Conservation (phyloP, 1,140 invertebrate genomes). For the Brachionus plicatilis region DNA sequence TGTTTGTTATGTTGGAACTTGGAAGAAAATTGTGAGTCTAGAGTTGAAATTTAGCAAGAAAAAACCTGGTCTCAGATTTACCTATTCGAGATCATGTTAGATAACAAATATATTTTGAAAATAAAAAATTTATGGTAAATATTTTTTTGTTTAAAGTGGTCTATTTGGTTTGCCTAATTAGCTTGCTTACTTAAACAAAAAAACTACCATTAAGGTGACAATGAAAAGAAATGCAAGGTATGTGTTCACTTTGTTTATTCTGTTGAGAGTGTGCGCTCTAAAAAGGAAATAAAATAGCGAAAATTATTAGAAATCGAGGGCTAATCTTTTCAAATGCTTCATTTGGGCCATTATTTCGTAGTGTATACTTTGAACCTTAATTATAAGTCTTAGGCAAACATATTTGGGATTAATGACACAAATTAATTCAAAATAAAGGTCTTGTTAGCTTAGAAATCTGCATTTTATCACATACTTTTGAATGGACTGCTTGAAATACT, state of each 20-base stretch:
- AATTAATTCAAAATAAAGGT: neutral
- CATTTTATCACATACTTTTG: conserved; percentile 34
- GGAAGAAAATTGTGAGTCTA: neutral
- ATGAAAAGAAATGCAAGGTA: neutral
- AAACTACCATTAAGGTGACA: conserved; percentile 8
- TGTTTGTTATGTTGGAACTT: neutral
- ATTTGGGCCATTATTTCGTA: neutral
- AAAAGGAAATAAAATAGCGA: neutral
- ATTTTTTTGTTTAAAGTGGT: no score
- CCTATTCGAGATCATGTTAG: neutral
- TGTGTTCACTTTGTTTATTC: conserved; percentile 5
- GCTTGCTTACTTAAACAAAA: neutral
- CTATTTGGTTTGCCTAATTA: neutral
- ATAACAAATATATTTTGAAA: neutral
- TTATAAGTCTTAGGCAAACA: conserved; percentile 20
- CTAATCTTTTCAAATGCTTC: neutral
- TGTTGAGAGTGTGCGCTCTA: neutral
- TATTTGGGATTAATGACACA: neutral
- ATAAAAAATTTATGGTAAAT: neutral
- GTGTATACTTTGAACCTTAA: neutral
- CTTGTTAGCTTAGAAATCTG: neutral
- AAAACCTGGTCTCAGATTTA: neutral
- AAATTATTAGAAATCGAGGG: neutral
- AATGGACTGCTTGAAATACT: conserved; percentile 24
- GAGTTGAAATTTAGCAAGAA: neutral